Evolutionary conservation across 2,113 vertebrate species (phyloP), one percentile per base, ranked within the genome.

Genomic region (Donacobius atricapilla): DNA sequence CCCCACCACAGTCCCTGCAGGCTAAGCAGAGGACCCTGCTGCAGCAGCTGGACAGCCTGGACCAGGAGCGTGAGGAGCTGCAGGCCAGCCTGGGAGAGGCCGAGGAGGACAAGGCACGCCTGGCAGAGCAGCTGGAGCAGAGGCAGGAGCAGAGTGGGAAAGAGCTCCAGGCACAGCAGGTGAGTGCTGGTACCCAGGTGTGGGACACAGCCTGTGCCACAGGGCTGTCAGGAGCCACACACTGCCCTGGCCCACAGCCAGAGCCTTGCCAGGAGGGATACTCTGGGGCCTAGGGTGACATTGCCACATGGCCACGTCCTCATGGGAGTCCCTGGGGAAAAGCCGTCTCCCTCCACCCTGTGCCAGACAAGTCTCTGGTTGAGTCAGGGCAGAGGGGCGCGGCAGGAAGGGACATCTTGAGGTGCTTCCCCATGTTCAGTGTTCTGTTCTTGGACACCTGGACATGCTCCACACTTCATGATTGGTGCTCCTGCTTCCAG

Each of bases 11-110:
- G 99, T 98, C 98, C 33, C 98, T 99, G 92, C 98, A 99, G 97
- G 97, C 95, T 77, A 99, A 99, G 96, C 99, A 99, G 95, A 98
- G 80, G 16, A 92, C 93, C 56, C 97, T 99, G 92, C 75, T 98
- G 61, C 98, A 98, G 96, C 98, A 98, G 93, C 95, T 99, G 7
- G 97, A 98, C 79, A 90, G 92, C 75, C 93, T 99, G 23, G 98
- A 99, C 48, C 97, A 96, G 96, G 98, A 99, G 94, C 97, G 97
- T 1, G 98, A 99, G 83, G 98, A 98, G 94, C 97, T 99, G 60
- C 98, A 97, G 77, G 84, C 82, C 68, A 95, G 96, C 53, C 76
- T 99, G 96, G 98, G 73, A 1, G 97, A 98, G 68, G 97, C 96
- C 0, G 98, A 99, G 90, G 98, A 98, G 39, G 94, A 94, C 69